Percentiles rank a stretch among this genome's conserved stretches.
Evolutionary conservation across 2,797 vertebrate species (phyloP).

Genomic region (Coreius guichenoti): DNA sequence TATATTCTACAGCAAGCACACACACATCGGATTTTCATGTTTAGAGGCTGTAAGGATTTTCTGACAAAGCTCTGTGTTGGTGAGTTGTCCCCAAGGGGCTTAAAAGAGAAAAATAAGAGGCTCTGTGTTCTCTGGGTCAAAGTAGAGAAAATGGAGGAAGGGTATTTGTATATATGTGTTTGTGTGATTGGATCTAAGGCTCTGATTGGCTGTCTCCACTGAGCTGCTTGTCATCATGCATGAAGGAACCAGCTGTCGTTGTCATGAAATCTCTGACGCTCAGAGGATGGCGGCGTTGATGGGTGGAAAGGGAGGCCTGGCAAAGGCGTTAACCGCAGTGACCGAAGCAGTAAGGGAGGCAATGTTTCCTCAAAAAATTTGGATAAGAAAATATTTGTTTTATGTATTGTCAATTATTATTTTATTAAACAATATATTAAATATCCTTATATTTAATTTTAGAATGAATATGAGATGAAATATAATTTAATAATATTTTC

Average conservation of each 20-base stretch:
- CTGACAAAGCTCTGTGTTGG: slow-evolving; percentile 11
- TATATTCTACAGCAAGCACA: background rate
- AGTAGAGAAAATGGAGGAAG: slow-evolving; percentile 30
- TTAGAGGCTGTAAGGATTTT: slow-evolving; percentile 15
- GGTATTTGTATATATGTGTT: slow-evolving; percentile 29
- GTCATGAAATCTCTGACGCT: slow-evolving; percentile 4
- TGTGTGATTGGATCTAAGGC: background rate
- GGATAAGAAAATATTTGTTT: background rate
- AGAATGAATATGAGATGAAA: background rate
- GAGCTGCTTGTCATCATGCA: slow-evolving; percentile 42
- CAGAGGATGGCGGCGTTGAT: slow-evolving; percentile 17
- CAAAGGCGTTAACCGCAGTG: too few species aligned
- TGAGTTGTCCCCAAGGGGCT: slow-evolving; percentile 9
- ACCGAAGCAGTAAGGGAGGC: background rate
- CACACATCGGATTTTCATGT: background rate
- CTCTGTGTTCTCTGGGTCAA: slow-evolving; percentile 23
- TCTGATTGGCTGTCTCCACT: slow-evolving; percentile 43
- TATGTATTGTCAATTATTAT: background rate
- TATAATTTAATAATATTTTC: background rate
- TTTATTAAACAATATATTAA: background rate
- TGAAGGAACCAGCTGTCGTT: slow-evolving; percentile 39
- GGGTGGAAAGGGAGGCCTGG: background rate
- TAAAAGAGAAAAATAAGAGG: slow-evolving; percentile 39
- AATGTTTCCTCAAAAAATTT: background rate
- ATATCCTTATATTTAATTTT: background rate